A percentile compares a stretch with the other conserved stretches of the same genome.
phyloP scores from a whole-genome alignment of 2,113 vertebrate species.

The Aegotheles bennettii region DNA sequence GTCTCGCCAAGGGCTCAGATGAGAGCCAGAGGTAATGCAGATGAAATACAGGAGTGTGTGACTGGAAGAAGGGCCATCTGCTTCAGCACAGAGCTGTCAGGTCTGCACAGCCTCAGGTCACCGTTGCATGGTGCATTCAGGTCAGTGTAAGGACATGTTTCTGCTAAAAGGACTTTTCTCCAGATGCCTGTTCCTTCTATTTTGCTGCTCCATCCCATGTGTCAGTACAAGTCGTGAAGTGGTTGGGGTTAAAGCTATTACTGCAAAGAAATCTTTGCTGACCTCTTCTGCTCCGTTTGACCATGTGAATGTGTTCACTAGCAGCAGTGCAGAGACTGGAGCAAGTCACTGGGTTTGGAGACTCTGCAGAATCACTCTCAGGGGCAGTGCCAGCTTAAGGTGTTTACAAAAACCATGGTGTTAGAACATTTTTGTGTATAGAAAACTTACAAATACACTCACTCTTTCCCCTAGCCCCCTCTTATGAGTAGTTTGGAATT shows the following conservation, averaged over 20 bases:
- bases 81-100: background rate
- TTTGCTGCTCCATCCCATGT: background rate
- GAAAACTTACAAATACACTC: background rate
- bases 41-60: background rate
- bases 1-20: background rate
- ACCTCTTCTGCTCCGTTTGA: background rate
- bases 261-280: background rate
- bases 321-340: background rate
- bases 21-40: background rate
- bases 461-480: background rate
- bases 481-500: background rate
- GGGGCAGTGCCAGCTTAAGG: background rate
- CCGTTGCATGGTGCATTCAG: rapidly evolving
- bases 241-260: background rate
- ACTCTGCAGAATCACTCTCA: background rate
- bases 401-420: background rate
- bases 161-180: background rate
- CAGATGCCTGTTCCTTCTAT: background rate
- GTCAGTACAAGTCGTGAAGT: background rate
- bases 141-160: background rate
- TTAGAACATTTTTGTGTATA: background rate
- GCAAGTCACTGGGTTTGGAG: background rate
- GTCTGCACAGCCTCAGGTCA: background rate
- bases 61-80: rapidly evolving
- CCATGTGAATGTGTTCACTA: background rate